These are phyloP conservation scores for Heterocephalus glaber DNA, from an alignment of 2,113 vertebrate genomes.

Conservation along the genomic window DNA sequence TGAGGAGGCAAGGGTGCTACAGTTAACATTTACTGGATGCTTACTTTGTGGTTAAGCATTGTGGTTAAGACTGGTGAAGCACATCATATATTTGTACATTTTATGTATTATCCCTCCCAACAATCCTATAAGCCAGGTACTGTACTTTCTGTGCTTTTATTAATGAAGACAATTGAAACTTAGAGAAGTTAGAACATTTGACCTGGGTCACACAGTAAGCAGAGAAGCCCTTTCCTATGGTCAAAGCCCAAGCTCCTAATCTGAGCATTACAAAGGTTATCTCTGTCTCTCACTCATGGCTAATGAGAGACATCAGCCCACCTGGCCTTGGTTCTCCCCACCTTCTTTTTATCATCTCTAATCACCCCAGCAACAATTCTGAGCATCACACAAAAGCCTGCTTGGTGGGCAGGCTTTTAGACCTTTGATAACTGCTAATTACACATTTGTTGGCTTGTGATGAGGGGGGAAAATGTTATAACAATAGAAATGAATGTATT, in stretches of 20 bases:
- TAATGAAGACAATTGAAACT: neutral
- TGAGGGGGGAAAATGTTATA: neutral
- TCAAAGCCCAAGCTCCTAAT: neutral
- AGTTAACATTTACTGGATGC: neutral
- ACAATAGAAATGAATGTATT: neutral
- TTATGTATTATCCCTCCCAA: neutral
- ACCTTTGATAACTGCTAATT: neutral
- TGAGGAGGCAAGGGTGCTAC: accelerated
- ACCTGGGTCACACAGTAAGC: neutral
- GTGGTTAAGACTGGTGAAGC: neutral
- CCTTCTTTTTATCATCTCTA: neutral
- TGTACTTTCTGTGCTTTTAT: neutral
- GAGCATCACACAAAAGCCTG: neutral
- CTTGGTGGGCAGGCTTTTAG: accelerated
- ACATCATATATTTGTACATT: neutral
- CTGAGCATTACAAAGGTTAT: neutral
- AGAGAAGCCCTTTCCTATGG: neutral
- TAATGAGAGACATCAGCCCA: neutral
- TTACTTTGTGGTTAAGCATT: neutral
- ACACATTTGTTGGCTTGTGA: neutral
- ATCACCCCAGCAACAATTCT: neutral
- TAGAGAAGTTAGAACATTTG: neutral
- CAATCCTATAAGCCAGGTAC: neutral
- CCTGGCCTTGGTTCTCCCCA: neutral
- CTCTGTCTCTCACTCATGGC: neutral